These are phyloP conservation scores for Scolopax rusticola DNA, from an alignment of 2,797 vertebrate species.

Conservation along the genomic window DNA sequence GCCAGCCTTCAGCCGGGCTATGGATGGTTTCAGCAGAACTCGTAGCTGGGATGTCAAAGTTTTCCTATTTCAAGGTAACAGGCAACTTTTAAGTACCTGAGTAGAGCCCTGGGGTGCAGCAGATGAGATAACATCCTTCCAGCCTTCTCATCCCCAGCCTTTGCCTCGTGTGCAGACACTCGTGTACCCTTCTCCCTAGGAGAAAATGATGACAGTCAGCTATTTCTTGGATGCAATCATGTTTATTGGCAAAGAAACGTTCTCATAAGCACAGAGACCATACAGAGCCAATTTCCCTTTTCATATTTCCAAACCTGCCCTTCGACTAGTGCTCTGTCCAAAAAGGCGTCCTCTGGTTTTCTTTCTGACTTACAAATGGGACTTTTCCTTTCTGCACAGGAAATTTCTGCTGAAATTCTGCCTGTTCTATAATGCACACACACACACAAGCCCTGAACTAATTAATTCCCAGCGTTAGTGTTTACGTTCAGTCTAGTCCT, in stretches of 20 bases:
- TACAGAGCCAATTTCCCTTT: slow-evolving; percentile 7
- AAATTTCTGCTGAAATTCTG: neutral
- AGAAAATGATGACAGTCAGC: neutral
- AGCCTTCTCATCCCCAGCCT: neutral
- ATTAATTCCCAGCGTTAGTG: slow-evolving; percentile 32
- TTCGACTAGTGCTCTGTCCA: neutral
- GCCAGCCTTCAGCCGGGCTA: neutral
- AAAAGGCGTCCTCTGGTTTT: neutral
- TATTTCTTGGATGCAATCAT: neutral
- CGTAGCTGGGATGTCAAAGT: no score
- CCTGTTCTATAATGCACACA: neutral
- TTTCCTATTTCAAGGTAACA: neutral
- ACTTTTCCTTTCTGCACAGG: neutral
- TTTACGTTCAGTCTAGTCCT: slow-evolving; percentile 24
- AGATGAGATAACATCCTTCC: neutral
- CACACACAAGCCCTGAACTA: neutral
- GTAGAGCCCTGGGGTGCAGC: neutral
- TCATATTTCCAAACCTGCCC: neutral
- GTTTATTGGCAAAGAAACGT: neutral
- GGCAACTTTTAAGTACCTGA: neutral
- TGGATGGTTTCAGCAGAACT: neutral
- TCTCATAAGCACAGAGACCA: neutral
- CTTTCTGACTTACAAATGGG: neutral
- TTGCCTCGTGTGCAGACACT: neutral
- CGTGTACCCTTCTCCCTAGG: neutral